These are phyloP conservation scores for Crematogaster levior DNA, from an alignment of 2,888 invertebrate species.

Conservation along the genomic window DNA sequence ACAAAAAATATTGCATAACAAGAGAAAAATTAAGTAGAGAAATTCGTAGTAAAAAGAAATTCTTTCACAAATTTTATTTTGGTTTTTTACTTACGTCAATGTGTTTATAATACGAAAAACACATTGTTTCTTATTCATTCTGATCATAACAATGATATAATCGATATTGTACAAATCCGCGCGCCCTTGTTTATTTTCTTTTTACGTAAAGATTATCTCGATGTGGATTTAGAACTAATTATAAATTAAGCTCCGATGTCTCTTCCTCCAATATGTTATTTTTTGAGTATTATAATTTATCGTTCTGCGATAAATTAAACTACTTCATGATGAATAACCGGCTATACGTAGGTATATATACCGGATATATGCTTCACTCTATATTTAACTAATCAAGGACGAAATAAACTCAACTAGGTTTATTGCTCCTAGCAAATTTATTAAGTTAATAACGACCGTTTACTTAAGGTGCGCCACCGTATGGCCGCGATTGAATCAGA, in stretches of 20 bases:
- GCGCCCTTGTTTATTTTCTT: constrained; percentile 43
- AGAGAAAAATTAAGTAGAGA: too few relatives aligned
- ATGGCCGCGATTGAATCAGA: constrained; percentile 75
- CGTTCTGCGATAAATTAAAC: constrained; percentile 39
- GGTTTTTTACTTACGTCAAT: neutral
- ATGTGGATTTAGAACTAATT: constrained; percentile 43
- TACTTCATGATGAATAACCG: constrained; percentile 35
- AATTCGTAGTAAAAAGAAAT: too few relatives aligned
- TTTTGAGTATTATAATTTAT: constrained; percentile 37
- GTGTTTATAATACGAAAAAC: neutral
- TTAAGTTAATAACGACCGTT: constrained; percentile 82
- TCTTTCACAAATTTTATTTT: neutral
- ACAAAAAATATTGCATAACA: neutral
- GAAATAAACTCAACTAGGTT: constrained; percentile 69
- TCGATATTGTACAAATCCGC: constrained; percentile 11
- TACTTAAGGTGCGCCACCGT: constrained; percentile 76
- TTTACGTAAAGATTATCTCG: constrained; percentile 27
- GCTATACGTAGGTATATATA: too few relatives aligned
- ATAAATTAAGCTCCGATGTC: constrained; percentile 28
- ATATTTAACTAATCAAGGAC: constrained; percentile 54
- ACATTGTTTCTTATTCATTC: constrained; percentile 19
- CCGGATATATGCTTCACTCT: constrained; percentile 34
- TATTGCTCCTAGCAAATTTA: constrained; percentile 78
- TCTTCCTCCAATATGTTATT: constrained; percentile 41
- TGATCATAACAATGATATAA: constrained; percentile 31